Base-by-base conservation (phyloP, 2,797 vertebrate genomes). In the Hozukius guyotensis region DNA sequence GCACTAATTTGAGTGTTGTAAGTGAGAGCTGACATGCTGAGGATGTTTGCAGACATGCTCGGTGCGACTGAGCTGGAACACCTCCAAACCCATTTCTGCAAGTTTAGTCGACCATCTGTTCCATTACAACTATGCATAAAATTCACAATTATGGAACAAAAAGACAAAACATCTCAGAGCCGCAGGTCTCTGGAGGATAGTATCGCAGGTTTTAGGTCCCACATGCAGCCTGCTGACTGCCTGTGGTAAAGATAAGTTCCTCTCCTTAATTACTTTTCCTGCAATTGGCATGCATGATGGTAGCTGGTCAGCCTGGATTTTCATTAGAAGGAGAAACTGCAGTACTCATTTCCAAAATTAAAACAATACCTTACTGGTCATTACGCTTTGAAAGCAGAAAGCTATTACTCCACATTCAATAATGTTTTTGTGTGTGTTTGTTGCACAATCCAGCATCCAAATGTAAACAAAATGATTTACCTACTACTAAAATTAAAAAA, bases 31-130 rank as follows among this genome's bases (percentile, higher is more conserved):
- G 83, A 87, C 84, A 82, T 80, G 80, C 77, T 77, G 84, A 70
- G 82, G 81, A 88, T 92, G 86, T 93, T 92, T 93, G 86, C 82
- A 79, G 87, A 92, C 89, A 93, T 83, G 84, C 92, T 89, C 86
- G 9, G 75, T 77, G 90, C 87, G 89, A 86, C 38, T 72, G 61
- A 85, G 75, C 85, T 94, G 93, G 91, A 94, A 85, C 65, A 8
- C 46, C 81, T 93, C 93, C 92, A 94, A 90, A 90, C 77, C 74
- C 82, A 92, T 94, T 94, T 85, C 82, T 85, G 83, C 56, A 86
- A 84, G 79, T 91, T 90, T 89, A 88, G 87, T 56, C 56, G 25
- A 87, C 92, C 93, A 93, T 94, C 94, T 94, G 93, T 91, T 94
- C 83, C 72, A 74, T 83, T 85, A 88, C 81, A 89, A 78, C 72